These are phyloP conservation scores for Parthenolecanium corni DNA, from an alignment of 2,888 invertebrate species.

Conservation along the genomic window DNA sequence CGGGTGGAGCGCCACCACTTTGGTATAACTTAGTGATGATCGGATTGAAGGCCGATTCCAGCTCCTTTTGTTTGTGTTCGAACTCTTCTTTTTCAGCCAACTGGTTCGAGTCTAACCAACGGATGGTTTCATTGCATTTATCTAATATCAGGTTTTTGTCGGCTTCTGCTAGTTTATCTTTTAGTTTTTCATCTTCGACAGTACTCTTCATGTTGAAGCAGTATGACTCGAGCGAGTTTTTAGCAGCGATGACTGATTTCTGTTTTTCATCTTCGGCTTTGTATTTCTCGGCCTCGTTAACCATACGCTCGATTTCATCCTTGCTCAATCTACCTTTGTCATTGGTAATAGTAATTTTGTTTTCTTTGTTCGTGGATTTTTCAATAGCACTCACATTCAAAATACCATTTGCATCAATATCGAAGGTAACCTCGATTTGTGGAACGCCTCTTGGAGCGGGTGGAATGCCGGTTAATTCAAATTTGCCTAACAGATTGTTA, in stretches of 20 bases:
- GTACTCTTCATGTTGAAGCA: conserved; percentile 93
- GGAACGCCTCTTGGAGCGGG: conserved; percentile 79
- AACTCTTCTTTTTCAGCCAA: conserved; percentile 89
- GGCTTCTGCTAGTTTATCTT: conserved; percentile 47
- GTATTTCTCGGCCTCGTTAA: conserved; percentile 86
- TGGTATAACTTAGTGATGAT: conserved; percentile 92
- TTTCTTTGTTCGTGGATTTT: conserved; percentile 82
- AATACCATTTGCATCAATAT: conserved; percentile 72
- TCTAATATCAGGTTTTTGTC: conserved; percentile 71
- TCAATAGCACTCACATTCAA: conserved; percentile 87
- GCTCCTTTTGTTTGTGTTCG: conserved; percentile 87
- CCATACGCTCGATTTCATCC: conserved; percentile 89
- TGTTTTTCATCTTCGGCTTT: conserved; percentile 72
- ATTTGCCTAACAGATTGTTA: conserved; percentile 90
- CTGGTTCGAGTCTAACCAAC: conserved; percentile 71
- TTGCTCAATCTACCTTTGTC: conserved; percentile 86
- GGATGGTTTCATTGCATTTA: conserved; percentile 79
- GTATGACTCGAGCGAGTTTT: conserved; percentile 78
- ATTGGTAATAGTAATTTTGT: conserved; percentile 83
- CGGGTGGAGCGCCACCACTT: conserved; percentile 56
- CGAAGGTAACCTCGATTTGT: conserved; percentile 39
- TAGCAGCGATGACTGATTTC: conserved; percentile 69
- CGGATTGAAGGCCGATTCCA: conserved; percentile 83
- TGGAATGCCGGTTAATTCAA: conserved; percentile 91
- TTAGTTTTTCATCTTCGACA: conserved; percentile 88